phyloP scores from a whole-genome alignment of 2,797 vertebrate genomes.

The Mus caroli region DNA sequence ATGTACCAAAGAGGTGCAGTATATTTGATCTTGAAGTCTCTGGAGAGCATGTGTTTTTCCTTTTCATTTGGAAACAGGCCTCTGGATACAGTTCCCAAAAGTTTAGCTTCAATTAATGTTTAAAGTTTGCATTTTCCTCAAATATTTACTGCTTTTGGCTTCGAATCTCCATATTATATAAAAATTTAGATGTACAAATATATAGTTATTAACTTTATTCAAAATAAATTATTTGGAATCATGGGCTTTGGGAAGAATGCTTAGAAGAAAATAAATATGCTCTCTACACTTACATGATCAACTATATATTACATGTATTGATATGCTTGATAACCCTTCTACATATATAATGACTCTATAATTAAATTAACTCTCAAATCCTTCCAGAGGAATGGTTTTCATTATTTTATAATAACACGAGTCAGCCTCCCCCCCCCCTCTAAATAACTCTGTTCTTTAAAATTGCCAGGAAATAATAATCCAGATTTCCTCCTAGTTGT shows the following conservation, averaged over 20 bases:
- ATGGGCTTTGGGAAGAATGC: slow-evolving; percentile 58
- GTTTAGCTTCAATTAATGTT: slow-evolving; percentile 71
- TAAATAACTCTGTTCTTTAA: slow-evolving; percentile 60
- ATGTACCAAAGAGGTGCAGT: slow-evolving; percentile 8
- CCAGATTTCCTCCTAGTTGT: slow-evolving; percentile 50
- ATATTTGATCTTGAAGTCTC: slow-evolving; percentile 63
- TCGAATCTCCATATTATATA: slow-evolving; percentile 56
- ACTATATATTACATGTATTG: slow-evolving; percentile 54
- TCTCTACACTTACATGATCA: slow-evolving; percentile 45
- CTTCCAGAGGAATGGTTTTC: slow-evolving; percentile 64
- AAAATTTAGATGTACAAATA: slow-evolving; percentile 62
- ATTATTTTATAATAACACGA: slow-evolving; percentile 59
- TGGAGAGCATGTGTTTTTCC: slow-evolving; percentile 36
- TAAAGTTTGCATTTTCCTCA: slow-evolving; percentile 64
- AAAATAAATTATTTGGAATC: slow-evolving; percentile 59
- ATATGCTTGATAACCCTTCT: slow-evolving; percentile 48
- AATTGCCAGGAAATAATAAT: slow-evolving; percentile 70
- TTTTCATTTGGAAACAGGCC: slow-evolving; percentile 65
- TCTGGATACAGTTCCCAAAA: slow-evolving; percentile 54
- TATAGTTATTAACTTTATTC: slow-evolving; percentile 59
- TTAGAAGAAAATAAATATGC: slow-evolving; percentile 61
- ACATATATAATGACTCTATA: slow-evolving; percentile 27
- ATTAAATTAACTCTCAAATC: slow-evolving; percentile 48
- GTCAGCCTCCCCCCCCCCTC: background rate
- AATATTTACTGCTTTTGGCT: slow-evolving; percentile 67